Evolutionary conservation across 2,113 vertebrate species (phyloP), one percentile per base, ranked within the genome.

Genomic region (Oncorhynchus masou): DNA sequence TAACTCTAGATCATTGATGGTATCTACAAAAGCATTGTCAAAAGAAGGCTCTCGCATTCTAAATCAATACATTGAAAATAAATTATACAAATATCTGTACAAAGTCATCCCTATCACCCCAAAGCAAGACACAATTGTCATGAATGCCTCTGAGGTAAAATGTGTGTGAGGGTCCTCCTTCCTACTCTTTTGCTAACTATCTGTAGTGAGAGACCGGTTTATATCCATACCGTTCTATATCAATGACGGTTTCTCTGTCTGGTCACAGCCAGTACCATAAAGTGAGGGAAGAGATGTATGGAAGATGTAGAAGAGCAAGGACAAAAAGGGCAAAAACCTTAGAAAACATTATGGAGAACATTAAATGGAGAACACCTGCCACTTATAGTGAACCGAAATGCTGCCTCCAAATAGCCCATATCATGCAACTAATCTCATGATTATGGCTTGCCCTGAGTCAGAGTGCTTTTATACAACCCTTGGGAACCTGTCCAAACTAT

Each of bases 21-120:
- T 68, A 71, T 90, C 88, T 87, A 91, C 90, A 92, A 90, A 90
- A 80, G 86, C 86, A 88, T 86, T 83, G 85, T 83, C 85, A 79
- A 79, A 87, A 78, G 83, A 83, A 88, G 87, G 83, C 69, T 87
- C 90, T 91, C 90, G 91, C 90, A 91, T 92, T 54, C 90, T 75
- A 91, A 92, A 92, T 91, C 88, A 91, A 93, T 93, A 78, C 57
- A 29, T 71, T 34, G 75, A 81, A 79, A 64, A 68, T 65, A 68
- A 76, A 84, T 81, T 78, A 82, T 69, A 77, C 75, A 72, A 76
- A 83, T 76, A 83, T 82, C 82, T 75, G 82, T 86, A 83, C 77
- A 66, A 79, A 84, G 75, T 73, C 16, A 74, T 72, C 78, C 70
- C 78, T 74, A 83, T 81, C 69, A 73, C 79, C 83, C 77, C 80